Base-by-base conservation (phyloP, 2,888 invertebrate species). In the Euproctis similis region DNA sequence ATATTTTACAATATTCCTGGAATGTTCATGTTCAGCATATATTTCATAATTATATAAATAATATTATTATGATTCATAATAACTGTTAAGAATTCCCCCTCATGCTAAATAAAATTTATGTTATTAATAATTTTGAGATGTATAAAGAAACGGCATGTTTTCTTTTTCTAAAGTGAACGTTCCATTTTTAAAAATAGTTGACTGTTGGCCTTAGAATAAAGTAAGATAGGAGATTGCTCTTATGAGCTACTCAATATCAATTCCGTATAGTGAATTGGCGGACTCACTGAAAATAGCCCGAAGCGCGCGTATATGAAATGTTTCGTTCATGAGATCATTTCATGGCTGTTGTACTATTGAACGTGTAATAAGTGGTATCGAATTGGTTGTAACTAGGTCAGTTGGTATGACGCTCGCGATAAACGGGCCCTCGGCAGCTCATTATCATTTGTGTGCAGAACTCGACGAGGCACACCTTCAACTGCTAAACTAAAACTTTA, bases 381-480 rank as follows among this genome's bases (percentile, higher is more conserved):
- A 71, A 74, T 72, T 54, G 61, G 58, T 59, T 52, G 62, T 63
- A 82, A 77, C 68, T 82, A 53, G 82, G 82, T 82, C 82, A 78
- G 68, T 67, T 64, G 58, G 67, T 53, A 73, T 77, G 80, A 81
- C 81, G 81, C 65, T 61, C 66, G 64, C 76, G 80, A 81, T 78
- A 78, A 78, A 74, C 61, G 66, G 62, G 69, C 71, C 70, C 71
- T 74, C 63, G 67, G n/a, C n/a, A n/a, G n/a, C 71, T 68, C 67
- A 75, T 74, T 78, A 78, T 80, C 76, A 80, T 69, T 71, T 69
- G 66, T 62, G 63, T 69, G 57, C 36, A n/a, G n/a, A n/a, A n/a
- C n/a, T n/a, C n/a, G n/a, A 46, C 37, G 25, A 27, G 28, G 26
- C 24, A 24, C 38, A 36, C 32, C 39, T 42, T 31, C 17, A n/a